phyloP scores from a whole-genome alignment of 2,797 vertebrate species.

The Chrysolophus pictus region DNA sequence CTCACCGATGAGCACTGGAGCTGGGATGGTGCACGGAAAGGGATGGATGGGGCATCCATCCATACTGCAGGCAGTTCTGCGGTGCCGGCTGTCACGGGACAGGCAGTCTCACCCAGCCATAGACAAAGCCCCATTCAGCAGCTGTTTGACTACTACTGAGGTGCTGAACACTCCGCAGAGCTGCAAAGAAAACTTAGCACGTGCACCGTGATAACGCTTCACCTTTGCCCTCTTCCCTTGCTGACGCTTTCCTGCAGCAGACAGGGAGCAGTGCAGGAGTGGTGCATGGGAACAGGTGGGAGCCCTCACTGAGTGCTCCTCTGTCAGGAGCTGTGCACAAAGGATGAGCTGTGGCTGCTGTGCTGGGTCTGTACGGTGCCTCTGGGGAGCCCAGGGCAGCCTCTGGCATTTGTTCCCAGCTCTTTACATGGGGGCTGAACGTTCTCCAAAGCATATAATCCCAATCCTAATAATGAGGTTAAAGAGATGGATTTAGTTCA shows the following conservation, averaged over 20 bases:
- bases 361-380: rapidly evolving
- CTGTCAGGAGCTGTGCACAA: rapidly evolving
- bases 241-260: not conserved
- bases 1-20: no score
- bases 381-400: not conserved
- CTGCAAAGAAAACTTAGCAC: not conserved
- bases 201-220: not conserved
- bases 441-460: not conserved
- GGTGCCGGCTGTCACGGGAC: not conserved
- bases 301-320: not conserved
- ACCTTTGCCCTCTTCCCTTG: not conserved
- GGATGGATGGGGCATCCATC: not conserved
- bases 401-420: not conserved
- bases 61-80: not conserved
- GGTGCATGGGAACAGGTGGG: not conserved
- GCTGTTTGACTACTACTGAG: conserved; percentile 15
- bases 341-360: not conserved
- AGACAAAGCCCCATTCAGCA: conserved; percentile 40
- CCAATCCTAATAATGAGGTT: conserved; percentile 37
- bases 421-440: not conserved
- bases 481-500: conserved; percentile 20
- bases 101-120: not conserved
- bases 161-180: not conserved
- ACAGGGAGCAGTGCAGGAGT: not conserved
- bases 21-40: no score